A percentile compares a stretch with the other conserved stretches of the same genome.
These are phyloP conservation scores for Zeugodacus cucurbitae DNA, from an alignment of 1,140 invertebrate species.

Conservation along the genomic window DNA sequence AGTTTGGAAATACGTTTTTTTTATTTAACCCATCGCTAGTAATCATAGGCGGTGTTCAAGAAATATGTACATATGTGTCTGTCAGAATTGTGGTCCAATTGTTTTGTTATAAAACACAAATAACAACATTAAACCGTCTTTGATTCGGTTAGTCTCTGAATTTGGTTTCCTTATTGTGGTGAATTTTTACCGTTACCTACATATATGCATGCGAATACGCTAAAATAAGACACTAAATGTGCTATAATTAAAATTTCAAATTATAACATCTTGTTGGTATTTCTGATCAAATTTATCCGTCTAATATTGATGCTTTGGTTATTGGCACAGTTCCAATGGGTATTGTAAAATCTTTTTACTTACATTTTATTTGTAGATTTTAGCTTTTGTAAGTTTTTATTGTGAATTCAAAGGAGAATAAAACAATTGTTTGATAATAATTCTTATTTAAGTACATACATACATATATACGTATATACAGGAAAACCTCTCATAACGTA, in stretches of 20 bases:
- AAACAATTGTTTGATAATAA: background rate
- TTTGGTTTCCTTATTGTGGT: background rate
- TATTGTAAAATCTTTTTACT: background rate
- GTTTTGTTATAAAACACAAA: background rate
- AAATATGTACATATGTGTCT: no score
- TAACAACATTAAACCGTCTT: no score
- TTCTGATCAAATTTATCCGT: background rate
- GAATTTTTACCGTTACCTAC: no score
- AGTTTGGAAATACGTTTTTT: no score
- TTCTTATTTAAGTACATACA: background rate
- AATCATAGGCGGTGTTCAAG: no score
- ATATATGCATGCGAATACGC: no score
- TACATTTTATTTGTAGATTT: background rate
- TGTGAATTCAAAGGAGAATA: background rate
- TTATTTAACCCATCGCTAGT: no score
- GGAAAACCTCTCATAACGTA: no score
- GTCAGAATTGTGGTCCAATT: no score
- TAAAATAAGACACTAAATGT: background rate
- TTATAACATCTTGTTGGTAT: background rate
- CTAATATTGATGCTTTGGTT: background rate
- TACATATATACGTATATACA: no score
- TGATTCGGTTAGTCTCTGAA: background rate
- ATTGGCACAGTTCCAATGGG: background rate
- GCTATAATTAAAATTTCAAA: background rate
- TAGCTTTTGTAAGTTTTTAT: background rate